phyloP scores from a whole-genome alignment of 2,113 vertebrate species.

The Mustelus asterias region DNA sequence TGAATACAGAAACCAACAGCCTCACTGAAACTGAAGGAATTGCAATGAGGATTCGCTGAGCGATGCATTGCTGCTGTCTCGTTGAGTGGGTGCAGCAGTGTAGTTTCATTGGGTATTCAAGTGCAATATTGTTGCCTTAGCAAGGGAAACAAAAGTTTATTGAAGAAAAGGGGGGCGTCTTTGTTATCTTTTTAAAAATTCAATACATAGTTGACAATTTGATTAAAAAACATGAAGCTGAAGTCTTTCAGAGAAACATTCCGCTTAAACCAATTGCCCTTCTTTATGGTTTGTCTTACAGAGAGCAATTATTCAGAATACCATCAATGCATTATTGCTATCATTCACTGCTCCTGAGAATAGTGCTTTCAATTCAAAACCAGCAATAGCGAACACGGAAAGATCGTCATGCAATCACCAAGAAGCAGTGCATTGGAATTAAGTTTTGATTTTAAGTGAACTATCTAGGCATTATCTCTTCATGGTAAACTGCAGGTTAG shows the following conservation, averaged over 20 bases:
- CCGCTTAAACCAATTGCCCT: too few relatives aligned
- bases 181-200: neutral
- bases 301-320: neutral
- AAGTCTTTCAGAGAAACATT: neutral
- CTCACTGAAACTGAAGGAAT: neutral
- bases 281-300: neutral
- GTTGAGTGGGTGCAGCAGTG: too few relatives aligned
- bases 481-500: neutral
- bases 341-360: neutral
- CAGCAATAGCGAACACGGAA: neutral
- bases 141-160: too few relatives aligned
- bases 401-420: neutral
- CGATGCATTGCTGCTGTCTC: too few relatives aligned
- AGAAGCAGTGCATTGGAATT: neutral
- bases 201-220: neutral
- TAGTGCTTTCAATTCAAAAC: neutral
- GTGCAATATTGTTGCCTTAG: too few relatives aligned
- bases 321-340: neutral
- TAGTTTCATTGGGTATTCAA: too few relatives aligned
- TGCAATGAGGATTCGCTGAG: neutral
- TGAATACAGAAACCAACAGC: neutral
- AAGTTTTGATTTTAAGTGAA: neutral
- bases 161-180: too few relatives aligned
- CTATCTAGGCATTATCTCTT: neutral
- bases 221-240: neutral